Evolutionary conservation across 2,113 vertebrate species (phyloP).

Genomic region (Ammodytes marinus): DNA sequence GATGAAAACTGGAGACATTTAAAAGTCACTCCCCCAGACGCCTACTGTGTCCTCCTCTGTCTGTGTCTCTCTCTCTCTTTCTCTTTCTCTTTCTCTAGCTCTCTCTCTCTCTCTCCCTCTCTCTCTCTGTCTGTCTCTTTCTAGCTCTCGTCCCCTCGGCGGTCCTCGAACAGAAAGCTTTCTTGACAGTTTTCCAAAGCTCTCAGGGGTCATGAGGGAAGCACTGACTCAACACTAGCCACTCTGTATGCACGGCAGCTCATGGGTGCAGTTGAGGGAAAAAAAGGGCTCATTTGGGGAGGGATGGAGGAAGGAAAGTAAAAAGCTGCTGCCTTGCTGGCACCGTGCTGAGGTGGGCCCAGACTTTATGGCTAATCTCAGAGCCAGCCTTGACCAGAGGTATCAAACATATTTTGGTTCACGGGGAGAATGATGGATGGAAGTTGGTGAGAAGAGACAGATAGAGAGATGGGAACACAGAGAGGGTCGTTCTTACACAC

Average conservation of each 20-base stretch:
- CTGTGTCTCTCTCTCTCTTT: not conserved
- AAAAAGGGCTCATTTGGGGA: conserved; percentile 64
- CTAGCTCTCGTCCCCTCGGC: conserved; percentile 28
- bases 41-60: not conserved
- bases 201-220: conserved; percentile 66
- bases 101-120: not conserved
- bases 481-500: conserved; percentile 34
- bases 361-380: conserved; percentile 48
- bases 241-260: conserved; percentile 73
- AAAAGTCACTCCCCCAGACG: conserved; percentile 55
- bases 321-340: conserved; percentile 28
- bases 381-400: conserved; percentile 39
- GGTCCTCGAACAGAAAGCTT: conserved; percentile 69
- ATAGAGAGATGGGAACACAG: conserved; percentile 29
- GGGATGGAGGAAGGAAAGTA: not conserved
- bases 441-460: conserved; percentile 11
- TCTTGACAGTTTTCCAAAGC: conserved; percentile 75
- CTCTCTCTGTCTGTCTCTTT: not conserved
- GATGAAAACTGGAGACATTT: conserved; percentile 41
- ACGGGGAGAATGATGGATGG: not conserved
- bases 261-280: conserved; percentile 55
- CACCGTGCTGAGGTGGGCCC: conserved; percentile 20
- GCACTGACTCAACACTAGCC: conserved; percentile 77
- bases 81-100: not conserved
- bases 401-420: conserved; percentile 56